Evolutionary conservation across 2,113 vertebrate species (phyloP), one percentile per base, ranked within the genome.

Genomic region (Poeciliopsis prolifica): DNA sequence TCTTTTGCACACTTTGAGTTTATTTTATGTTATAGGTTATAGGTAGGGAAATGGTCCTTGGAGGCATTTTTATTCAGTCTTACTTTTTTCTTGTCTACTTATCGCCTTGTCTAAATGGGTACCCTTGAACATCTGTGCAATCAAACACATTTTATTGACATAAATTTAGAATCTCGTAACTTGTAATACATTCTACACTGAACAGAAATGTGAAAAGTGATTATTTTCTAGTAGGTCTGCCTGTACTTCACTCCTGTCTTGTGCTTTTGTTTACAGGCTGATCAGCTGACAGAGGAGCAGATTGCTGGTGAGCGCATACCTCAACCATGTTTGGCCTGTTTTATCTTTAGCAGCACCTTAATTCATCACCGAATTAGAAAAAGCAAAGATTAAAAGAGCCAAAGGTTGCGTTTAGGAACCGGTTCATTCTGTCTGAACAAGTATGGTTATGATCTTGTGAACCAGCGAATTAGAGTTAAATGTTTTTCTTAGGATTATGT

Each of bases 241-340:
- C 5, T 37, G n/a, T 76, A 30, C 54, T 75, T 77, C 9, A 72
- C 58, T 4, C 4, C 1, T 70, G 51, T 78, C 28, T 80, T 79
- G 17, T 79, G 44, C 65, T 78, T 72, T 78, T 87, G 77, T 88
- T 37, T 77, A 78, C 92, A 97, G 96, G 96, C 96, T 78, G 96
- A 97, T 92, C 96, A 97, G 91, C 94, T 97, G 91, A 97, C 96
- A 1, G 96, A 97, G 85, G 96, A 97, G 79, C 96, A 97, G 93
- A 97, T 97, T 61, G 96, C 96, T 92, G 96, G 96, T 97, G 81
- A 95, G 96, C 88, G 48, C 42, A 54, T 7, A 72, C 29, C 40
- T 22, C 76, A 30, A 65, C 61, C 11, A 68, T 75, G 31, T 80
- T 77, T 81, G 30, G 9, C 72, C 72, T 73, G 17, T 65, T 74